Conservation (phyloP, 2,888 invertebrate genomes). For the Xestia c-nigrum region DNA sequence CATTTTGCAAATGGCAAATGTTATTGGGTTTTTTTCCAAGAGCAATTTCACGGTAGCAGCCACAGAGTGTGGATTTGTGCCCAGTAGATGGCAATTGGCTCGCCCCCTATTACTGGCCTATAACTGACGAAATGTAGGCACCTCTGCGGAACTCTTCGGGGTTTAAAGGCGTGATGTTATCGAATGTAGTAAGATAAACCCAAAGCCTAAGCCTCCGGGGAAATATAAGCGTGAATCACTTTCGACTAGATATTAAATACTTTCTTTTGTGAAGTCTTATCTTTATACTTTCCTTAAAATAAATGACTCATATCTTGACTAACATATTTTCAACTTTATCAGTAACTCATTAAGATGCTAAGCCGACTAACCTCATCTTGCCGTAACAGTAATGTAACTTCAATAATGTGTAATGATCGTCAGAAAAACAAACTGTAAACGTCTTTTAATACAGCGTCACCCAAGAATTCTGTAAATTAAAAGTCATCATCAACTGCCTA, state of each 20-base stretch:
- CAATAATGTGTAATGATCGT: conserved; percentile 8
- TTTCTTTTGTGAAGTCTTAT: conserved; percentile 9
- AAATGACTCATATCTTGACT: conserved; percentile 7
- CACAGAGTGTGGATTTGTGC: too few relatives aligned
- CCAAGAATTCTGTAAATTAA: too few relatives aligned
- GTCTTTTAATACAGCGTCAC: neutral
- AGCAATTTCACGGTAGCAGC: too few relatives aligned
- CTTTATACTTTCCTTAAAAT: conserved; percentile 11
- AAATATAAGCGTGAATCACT: neutral
- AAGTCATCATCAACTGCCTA: too few relatives aligned
- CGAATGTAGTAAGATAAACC: neutral
- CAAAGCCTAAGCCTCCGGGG: neutral
- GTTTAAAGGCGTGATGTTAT: too few relatives aligned
- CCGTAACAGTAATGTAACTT: neutral
- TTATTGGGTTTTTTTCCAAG: too few relatives aligned
- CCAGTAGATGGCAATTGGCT: too few relatives aligned
- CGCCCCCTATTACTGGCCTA: too few relatives aligned
- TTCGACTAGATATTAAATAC: neutral
- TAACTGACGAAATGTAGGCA: too few relatives aligned
- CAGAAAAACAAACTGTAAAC: neutral
- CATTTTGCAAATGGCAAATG: too few relatives aligned
- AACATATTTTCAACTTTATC: conserved; percentile 7
- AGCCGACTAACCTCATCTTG: neutral
- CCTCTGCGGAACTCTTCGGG: too few relatives aligned
- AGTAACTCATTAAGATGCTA: conserved; percentile 13